Conservation (phyloP, 2,888 invertebrate genomes). For the Archips crataeganus region DNA sequence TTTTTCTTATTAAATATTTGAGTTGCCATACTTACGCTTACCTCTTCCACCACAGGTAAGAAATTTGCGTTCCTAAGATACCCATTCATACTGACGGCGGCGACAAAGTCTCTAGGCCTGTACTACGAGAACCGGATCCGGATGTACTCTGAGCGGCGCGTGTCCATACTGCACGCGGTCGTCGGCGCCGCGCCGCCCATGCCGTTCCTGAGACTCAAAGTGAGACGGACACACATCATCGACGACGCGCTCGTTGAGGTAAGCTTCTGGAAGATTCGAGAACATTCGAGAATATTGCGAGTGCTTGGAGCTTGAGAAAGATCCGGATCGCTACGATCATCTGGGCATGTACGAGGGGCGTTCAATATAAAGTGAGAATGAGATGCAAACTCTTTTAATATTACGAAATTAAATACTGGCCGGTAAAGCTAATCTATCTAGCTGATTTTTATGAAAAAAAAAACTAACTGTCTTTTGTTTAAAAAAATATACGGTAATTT, state of each 20-base stretch:
- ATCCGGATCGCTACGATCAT: too few relatives aligned
- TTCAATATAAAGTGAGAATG: too few relatives aligned
- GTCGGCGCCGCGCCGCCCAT: slow-evolving; percentile 93
- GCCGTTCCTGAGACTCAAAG: slow-evolving; percentile 94
- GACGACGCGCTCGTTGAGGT: slow-evolving; percentile 93
- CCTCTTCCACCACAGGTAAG: slow-evolving; percentile 65
- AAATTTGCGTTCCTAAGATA: slow-evolving; percentile 96
- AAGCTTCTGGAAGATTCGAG: background rate
- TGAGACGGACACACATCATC: slow-evolving; percentile 94
- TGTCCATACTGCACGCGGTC: slow-evolving; percentile 93
- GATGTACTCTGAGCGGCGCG: slow-evolving; percentile 96
- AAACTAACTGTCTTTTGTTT: too few relatives aligned
- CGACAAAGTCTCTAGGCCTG: slow-evolving; percentile 95
- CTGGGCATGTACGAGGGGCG: too few relatives aligned
- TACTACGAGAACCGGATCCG: slow-evolving; percentile 98
- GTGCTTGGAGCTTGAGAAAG: too few relatives aligned
- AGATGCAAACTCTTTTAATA: too few relatives aligned
- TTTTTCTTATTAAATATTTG: too few relatives aligned
- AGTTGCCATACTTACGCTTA: too few relatives aligned
- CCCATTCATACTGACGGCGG: slow-evolving; percentile 95
- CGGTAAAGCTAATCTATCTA: too few relatives aligned
- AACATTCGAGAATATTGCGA: background rate
- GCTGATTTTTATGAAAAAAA: too few relatives aligned
- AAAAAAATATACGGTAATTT: too few relatives aligned
- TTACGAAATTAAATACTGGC: too few relatives aligned